Conservation (phyloP, 2,797 vertebrate species). For the Distichodus sexfasciatus region DNA sequence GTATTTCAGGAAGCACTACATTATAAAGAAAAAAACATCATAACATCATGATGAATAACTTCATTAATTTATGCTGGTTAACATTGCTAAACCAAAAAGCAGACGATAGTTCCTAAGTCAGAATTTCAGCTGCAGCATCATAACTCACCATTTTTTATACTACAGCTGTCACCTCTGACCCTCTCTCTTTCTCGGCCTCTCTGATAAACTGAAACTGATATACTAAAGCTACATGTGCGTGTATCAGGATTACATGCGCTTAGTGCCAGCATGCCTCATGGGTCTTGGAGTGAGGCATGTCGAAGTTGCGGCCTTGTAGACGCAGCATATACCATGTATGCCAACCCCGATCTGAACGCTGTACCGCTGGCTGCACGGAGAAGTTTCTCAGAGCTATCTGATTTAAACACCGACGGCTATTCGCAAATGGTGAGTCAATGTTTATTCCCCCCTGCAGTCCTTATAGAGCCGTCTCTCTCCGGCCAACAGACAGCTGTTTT, state of each 20-base stretch:
- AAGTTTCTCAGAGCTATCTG: constrained; percentile 9
- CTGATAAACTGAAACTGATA: constrained; percentile 6
- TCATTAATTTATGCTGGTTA: too few species aligned
- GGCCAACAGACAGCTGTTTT: too few species aligned
- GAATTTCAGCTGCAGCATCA: neutral
- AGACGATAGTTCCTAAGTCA: too few species aligned
- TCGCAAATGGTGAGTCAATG: neutral
- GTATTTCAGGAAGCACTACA: too few species aligned
- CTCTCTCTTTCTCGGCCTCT: neutral
- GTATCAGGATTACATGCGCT: constrained; percentile 10
- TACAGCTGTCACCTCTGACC: too few species aligned
- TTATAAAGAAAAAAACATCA: too few species aligned
- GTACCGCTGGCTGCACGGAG: neutral
- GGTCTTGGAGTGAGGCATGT: neutral
- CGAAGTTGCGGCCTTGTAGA: constrained; percentile 16
- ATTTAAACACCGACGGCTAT: constrained; percentile 2
- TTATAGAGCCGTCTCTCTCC: too few species aligned
- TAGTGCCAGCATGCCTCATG: constrained; percentile 21
- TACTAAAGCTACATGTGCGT: neutral
- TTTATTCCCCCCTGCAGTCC: neutral
- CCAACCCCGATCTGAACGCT: neutral
- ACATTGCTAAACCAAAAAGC: too few species aligned
- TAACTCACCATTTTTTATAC: neutral
- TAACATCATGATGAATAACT: too few species aligned
- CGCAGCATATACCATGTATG: constrained; percentile 2